Base-by-base conservation (phyloP, 2,888 invertebrate species). In the Ligdia adustata region DNA sequence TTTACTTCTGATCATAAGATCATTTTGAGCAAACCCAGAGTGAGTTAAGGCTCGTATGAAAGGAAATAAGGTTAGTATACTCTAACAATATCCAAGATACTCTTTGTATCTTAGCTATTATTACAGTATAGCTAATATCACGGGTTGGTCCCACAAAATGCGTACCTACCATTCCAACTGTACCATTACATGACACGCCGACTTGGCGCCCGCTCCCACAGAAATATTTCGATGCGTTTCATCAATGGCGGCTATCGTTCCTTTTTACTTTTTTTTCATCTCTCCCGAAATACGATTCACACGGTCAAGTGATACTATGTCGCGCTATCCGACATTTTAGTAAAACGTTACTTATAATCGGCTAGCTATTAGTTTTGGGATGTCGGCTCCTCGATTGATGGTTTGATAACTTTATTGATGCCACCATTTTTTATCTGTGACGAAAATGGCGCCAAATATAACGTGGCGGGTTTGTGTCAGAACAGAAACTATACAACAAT, bases 171-270 rank as follows among this genome's bases (percentile, higher is more conserved):
- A 22, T 27, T 26, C n/a, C 42, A 28, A 20, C 32, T 16, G 26
- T 44, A 43, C 15, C 12, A 42, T 38, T 37, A 45, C 31, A 67
- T 69, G 72, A 75, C 74, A 75, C 70, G 72, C 70, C 71, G 66
- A 68, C 69, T 70, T 69, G 74, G 80, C 75, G 42, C 48, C 42
- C 32, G 76, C 79, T 82, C 80, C 78, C 82, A 80, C 79, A 79
- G 66, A 58, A 75, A 66, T 66, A 72, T 78, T 76, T 63, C 75
- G 72, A 75, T 75, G 74, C 70, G 68, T 75, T 73, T 81, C 74
- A 70, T 79, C 80, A 81, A 79, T 77, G 79, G 71, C 69, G 56
- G 71, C 64, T 68, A 65, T 69, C 57, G 64, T 55, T 5, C 35
- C n/a, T 41, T 42, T 42, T 26, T 39, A 13, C 18, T 33, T 46